Conservation (phyloP, 2,113 vertebrate species). For the Petroica traversi region DNA sequence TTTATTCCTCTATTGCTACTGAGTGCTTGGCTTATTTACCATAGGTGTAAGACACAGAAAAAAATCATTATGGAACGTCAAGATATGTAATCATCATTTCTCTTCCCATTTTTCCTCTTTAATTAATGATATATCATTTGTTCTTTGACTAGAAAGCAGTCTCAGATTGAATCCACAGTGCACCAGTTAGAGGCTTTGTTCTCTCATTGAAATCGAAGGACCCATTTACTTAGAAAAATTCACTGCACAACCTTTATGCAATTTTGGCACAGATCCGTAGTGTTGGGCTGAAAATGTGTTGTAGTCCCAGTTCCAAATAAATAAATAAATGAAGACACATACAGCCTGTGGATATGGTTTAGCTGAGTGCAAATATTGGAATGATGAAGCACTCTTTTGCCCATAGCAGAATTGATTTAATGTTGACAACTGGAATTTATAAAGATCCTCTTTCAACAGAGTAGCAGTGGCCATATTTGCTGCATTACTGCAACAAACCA, state of each 20-base stretch:
- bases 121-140: slow-evolving; percentile 69
- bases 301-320: slow-evolving; percentile 39
- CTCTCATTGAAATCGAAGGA: not conserved
- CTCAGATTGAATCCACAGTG: not conserved
- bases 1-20: not conserved
- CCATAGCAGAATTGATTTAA: slow-evolving; percentile 57
- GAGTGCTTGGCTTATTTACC: slow-evolving; percentile 71
- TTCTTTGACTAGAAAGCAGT: slow-evolving; percentile 35
- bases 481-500: not conserved
- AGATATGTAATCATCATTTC: slow-evolving; percentile 58
- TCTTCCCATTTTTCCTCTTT: slow-evolving; percentile 31
- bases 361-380: slow-evolving; percentile 64
- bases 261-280: slow-evolving; percentile 29
- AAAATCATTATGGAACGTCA: slow-evolving; percentile 66
- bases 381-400: slow-evolving; percentile 49
- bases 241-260: slow-evolving; percentile 37
- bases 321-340: slow-evolving; percentile 50
- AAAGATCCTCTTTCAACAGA: slow-evolving; percentile 32
- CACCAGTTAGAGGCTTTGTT: slow-evolving; percentile 49
- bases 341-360: slow-evolving; percentile 52
- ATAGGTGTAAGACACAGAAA: slow-evolving; percentile 60
- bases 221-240: slow-evolving; percentile 25
- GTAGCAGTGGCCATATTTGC: slow-evolving; percentile 18
- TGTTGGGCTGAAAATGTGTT: slow-evolving; percentile 29
- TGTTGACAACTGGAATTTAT: slow-evolving; percentile 57